Base-by-base conservation (phyloP, 2,888 invertebrate species). In the Ypsolopha scabrella region DNA sequence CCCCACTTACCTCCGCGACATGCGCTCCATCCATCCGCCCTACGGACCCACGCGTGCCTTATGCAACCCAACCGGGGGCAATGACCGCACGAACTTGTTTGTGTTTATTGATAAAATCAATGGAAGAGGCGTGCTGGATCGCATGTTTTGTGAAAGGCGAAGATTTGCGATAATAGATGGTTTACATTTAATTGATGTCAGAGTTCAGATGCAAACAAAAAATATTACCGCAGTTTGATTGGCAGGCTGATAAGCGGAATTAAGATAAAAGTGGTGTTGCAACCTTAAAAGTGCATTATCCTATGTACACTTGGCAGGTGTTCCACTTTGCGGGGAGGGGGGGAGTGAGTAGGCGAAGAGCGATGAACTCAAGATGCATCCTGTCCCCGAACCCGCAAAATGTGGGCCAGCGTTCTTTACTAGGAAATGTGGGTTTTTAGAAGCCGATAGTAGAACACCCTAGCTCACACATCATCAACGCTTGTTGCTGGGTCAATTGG, bases 371-470 rank as follows among this genome's bases (percentile, higher is more conserved):
- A 11, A 36, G 34, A 48, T 37, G 73, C 76, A 83, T 85, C 83
- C 85, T 81, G 83, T 79, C 74, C 75, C 73, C 70, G 60, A 66
- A 72, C 69, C 63, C 62, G 65, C 71, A 61, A 43, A 68, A 78
- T 76, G 76, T 79, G 70, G 76, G 76, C 68, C 75, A 72, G 61
- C 64, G 65, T 68, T 70, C 77, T 80, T 62, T 76, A 79, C 76
- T 75, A 72, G 82, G 82, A 73, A 80, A 82, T 79, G 78, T 77
- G 67, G 75, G 81, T 80, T 82, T 80, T 79, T 69, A 81, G 78
- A 75, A 75, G 72, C 68, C 72, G 75, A 77, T 75, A 80, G 71
- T 72, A 65, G 76, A 72, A 72, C 78, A 70, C 64, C 70, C 71
- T 67, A 67, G 65, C 67, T 65, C 65, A 63, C 67, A 67, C 68